A percentile compares a stretch with the other conserved stretches of the same genome.
phyloP scores from a whole-genome alignment of 2,888 invertebrate species.

The Limenitis camilla region DNA sequence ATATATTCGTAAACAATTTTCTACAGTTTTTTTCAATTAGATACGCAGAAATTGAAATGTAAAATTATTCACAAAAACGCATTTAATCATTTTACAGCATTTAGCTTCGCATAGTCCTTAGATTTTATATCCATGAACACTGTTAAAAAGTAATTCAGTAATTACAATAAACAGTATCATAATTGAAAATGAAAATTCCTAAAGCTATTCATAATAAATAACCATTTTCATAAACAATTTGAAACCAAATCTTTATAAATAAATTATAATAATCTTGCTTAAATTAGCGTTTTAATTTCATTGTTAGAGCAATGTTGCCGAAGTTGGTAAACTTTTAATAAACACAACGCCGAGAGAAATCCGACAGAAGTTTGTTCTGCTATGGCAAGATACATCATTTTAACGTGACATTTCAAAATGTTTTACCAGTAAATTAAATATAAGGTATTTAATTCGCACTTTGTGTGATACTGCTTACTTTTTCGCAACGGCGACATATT shows the following conservation, averaged over 20 bases:
- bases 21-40: background rate
- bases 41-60: too few relatives aligned
- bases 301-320: slow-evolving; percentile 50
- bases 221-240: slow-evolving; percentile 11
- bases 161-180: too few relatives aligned
- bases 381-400: slow-evolving; percentile 17
- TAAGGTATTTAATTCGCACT: background rate
- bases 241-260: slow-evolving; percentile 26
- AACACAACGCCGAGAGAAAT: slow-evolving; percentile 51
- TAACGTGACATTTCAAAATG: background rate
- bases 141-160: too few relatives aligned
- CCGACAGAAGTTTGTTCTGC: slow-evolving; percentile 36
- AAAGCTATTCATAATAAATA: slow-evolving; percentile 4
- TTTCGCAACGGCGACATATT: too few relatives aligned
- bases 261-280: slow-evolving; percentile 48
- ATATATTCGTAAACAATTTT: slow-evolving; percentile 2
- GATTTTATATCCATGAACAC: too few relatives aligned
- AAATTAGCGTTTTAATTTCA: slow-evolving; percentile 49
- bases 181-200: background rate
- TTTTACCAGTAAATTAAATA: background rate
- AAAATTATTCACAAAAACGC: too few relatives aligned
- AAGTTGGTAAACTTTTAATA: slow-evolving; percentile 61
- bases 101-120: too few relatives aligned
- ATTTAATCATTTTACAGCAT: too few relatives aligned
- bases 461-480: background rate